Base-by-base conservation (phyloP, 2,888 invertebrate species). In the Sinodicranocentrus sp. region DNA sequence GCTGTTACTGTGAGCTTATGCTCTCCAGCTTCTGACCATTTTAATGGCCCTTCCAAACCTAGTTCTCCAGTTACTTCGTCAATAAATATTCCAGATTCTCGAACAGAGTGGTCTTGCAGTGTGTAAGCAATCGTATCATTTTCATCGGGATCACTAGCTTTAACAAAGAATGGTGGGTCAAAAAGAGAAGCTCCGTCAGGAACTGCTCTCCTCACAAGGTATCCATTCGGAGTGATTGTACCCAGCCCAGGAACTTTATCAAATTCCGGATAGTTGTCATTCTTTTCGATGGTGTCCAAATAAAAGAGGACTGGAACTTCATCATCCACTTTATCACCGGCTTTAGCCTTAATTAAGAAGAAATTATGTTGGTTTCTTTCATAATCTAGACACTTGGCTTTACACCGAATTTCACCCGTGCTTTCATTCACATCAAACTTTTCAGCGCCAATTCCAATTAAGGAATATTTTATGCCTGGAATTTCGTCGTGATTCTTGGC, bases 361-460 rank as follows among this genome's bases (percentile, higher is more conserved):
- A 88, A 87, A 75, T 88, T 88, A 43, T 78, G 84, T 44, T 86
- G 84, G 15, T 88, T 88, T 28, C 85, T 73, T 54, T 88, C 88
- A 71, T 76, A 88, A 63, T 88, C 88, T 13, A 88, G 67, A 39
- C 88, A 88, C 10, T 85, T 84, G 3, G 77, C 68, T n/a, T 84
- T 87, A 71, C 88, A 88, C 52, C 94, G 93, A 44, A 96, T 90
- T 87, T 95, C 94, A 0, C 95, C 96, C 0, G 94, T 94, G n/a
- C 91, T 90, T 78, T 93, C 92, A 89, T 95, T 94, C 0, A 96
- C 89, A 0, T 92, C 91, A 72, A 96, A 93, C 0, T 94, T 93
- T 87, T 95, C 94, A 0, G 95, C 94, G 0, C 95, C 95, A 89
- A 95, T 95, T 8, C 97, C 96, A 79, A 94, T 93, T 0, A 97